Percentiles rank a stretch among this genome's conserved stretches.
Conservation (phyloP, 92 coral and sea anemone genomes). For the Porites cylindrica region DNA sequence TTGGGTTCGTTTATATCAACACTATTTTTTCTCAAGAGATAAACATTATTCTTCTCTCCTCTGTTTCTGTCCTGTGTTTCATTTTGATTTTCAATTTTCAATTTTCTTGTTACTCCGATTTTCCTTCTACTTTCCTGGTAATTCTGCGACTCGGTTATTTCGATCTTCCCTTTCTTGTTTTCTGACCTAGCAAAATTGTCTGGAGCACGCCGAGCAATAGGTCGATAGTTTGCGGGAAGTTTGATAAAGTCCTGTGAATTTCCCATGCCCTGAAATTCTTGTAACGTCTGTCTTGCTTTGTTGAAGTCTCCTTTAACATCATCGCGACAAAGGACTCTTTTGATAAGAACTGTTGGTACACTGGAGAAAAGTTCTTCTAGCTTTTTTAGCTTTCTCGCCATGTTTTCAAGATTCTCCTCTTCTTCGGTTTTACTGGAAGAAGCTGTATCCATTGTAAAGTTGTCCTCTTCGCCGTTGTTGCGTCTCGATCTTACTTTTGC, state of each 20-base stretch:
- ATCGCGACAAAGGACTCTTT: slow-evolving; percentile 51
- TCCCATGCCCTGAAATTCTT: slow-evolving; percentile 29
- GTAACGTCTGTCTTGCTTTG: slow-evolving; percentile 31
- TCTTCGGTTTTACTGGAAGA: neutral
- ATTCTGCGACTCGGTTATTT: neutral
- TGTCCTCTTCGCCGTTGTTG: too few relatives aligned
- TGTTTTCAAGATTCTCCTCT: neutral
- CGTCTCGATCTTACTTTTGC: neutral
- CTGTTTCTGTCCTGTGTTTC: neutral
- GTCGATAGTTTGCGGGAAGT: neutral
- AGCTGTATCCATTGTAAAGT: too few relatives aligned
- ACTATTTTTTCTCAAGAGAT: neutral
- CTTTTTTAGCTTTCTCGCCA: neutral
- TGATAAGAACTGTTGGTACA: neutral
- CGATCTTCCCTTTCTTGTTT: neutral
- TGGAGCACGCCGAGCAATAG: neutral
- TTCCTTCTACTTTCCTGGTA: neutral
- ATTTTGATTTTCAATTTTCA: neutral
- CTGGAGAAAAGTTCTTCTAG: neutral
- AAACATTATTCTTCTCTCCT: neutral
- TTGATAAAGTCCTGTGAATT: slow-evolving; percentile 2
- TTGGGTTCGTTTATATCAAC: neutral
- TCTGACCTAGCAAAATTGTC: neutral
- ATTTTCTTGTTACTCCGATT: neutral
- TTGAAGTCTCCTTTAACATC: slow-evolving; percentile 60